Base-by-base conservation (phyloP, 2,888 invertebrate genomes). In the Epicampocera succincta region DNA sequence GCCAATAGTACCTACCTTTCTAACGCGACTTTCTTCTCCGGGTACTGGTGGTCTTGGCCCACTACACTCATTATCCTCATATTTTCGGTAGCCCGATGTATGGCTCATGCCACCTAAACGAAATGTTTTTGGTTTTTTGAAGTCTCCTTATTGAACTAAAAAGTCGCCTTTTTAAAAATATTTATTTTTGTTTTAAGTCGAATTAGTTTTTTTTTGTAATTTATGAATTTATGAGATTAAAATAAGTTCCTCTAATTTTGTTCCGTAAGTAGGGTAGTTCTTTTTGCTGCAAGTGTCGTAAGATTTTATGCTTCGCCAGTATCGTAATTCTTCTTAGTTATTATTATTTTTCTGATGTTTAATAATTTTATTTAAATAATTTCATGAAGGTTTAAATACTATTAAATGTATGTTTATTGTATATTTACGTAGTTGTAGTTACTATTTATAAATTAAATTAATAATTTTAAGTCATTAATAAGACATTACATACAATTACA, bases 11-110 rank as follows among this genome's bases (percentile, higher is more conserved):
- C 65, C 21, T 74, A 91, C 91, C 91, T 91, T 91, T 88, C 88
- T 90, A 88, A 86, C 87, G 81, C 91, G 89, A 87, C 91, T 90
- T 89, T 91, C 91, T 91, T 94, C 94, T 93, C 96, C 96, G 89
- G 95, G 94, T 90, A 96, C 95, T 88, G 96, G 96, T 92, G 96
- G 96, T 93, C 96, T 93, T 90, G 96, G 96, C 85, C 91, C 91
- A 90, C 90, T 90, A 88, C 90, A 90, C 88, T 91, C 91, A 91
- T 91, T 90, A 89, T 91, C 91, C 88, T 90, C 90, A 89, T 89
- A 88, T 90, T 90, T 91, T 85, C 88, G 87, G 84, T 87, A 87
- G 85, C 87, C 90, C 87, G 87, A 89, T 84, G 87, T 87, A 87
- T 90, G 90, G 90, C 90, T 91, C 91, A 91, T 91, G 90, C 90